Conservation (phyloP, 1,140 invertebrate species). For the Ceratosolen solmsi region DNA sequence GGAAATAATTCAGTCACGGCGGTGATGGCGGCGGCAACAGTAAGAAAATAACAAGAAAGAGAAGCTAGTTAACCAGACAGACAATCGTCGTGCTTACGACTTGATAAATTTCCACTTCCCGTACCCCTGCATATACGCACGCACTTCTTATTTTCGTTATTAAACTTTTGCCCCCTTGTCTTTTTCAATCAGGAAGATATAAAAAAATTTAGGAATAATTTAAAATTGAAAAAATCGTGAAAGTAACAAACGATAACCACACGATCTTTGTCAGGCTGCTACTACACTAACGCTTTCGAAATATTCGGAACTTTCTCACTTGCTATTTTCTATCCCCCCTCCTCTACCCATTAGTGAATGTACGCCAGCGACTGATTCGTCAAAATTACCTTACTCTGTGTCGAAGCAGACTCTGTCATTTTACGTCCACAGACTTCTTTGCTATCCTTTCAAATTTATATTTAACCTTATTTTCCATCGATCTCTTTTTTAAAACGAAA, state of each 20-base stretch:
- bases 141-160: not conserved
- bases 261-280: constrained; percentile 17
- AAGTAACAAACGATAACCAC: not conserved
- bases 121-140: not conserved
- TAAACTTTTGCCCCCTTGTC: not conserved
- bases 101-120: not conserved
- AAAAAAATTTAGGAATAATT: not conserved
- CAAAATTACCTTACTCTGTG: not conserved
- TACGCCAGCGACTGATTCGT: not conserved
- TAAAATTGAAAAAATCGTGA: not conserved
- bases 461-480: not conserved
- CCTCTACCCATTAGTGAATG: not conserved
- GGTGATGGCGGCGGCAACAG: not conserved
- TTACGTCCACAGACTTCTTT: not conserved
- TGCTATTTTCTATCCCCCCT: not conserved
- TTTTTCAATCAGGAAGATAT: not conserved
- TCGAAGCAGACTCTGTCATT: not conserved
- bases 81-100: constrained; percentile 7
- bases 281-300: constrained; percentile 31
- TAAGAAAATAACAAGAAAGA: not conserved
- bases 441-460: not conserved
- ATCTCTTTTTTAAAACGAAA: not conserved
- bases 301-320: not conserved
- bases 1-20: not conserved
- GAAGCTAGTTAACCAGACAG: not conserved